Conservation (phyloP, 2,888 invertebrate genomes). For the Pandemis corylana region DNA sequence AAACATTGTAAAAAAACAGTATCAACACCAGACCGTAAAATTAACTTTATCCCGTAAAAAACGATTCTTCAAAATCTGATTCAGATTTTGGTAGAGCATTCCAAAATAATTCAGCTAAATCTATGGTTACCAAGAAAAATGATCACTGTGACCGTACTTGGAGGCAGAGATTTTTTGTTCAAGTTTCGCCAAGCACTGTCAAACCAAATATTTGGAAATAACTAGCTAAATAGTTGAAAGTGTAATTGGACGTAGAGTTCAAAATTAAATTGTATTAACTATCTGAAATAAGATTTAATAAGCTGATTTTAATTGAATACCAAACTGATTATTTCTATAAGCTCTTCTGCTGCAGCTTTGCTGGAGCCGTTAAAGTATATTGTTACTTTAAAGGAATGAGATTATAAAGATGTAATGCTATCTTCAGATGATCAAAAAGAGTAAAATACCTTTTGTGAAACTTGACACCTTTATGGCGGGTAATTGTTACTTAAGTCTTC, state of each 20-base stretch:
- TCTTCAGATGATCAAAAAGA: background rate
- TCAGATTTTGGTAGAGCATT: background rate
- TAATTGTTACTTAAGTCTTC: background rate
- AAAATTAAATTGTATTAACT: background rate
- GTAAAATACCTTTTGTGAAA: slow-evolving; percentile 3
- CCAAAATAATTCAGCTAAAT: too few relatives aligned
- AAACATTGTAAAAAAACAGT: too few relatives aligned
- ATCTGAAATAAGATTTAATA: background rate
- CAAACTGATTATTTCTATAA: slow-evolving; percentile 2
- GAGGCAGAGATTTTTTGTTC: background rate
- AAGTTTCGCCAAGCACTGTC: background rate
- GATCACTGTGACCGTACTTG: background rate
- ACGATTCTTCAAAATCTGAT: background rate
- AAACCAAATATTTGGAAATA: background rate
- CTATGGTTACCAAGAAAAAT: background rate
- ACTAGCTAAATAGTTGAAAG: background rate
- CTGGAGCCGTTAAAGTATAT: background rate
- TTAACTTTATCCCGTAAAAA: too few relatives aligned
- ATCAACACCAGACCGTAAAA: too few relatives aligned
- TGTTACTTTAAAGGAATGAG: background rate
- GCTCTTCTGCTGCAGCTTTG: background rate
- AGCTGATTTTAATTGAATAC: background rate
- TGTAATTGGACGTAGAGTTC: background rate
- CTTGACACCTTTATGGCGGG: background rate
- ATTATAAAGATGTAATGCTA: slow-evolving; percentile 10